Percentiles rank a stretch among this genome's conserved stretches.
Evolutionary conservation across 1,140 invertebrate genomes (phyloP).

Genomic region (Papilio glaucus): DNA sequence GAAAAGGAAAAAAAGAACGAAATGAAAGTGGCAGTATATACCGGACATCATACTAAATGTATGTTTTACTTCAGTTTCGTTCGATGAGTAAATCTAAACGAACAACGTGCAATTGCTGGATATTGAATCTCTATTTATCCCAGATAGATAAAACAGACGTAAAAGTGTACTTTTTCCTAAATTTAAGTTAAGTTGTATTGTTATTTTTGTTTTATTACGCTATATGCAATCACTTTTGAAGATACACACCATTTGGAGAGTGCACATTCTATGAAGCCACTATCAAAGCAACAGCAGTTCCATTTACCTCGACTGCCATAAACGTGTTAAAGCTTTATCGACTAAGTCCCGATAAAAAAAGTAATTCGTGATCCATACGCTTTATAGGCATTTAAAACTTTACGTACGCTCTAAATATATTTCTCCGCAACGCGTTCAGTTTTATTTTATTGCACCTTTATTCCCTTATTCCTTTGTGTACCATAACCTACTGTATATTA

Average conservation of each 20-base stretch:
- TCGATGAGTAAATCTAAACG: too few species aligned
- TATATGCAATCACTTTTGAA: not conserved
- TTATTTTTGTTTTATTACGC: not conserved
- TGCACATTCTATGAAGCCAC: conserved; percentile 7
- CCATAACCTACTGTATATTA: conserved; percentile 42
- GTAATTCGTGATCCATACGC: conserved; percentile 27
- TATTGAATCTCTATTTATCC: too few species aligned
- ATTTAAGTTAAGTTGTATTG: not conserved
- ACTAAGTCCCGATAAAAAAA: conserved; percentile 27
- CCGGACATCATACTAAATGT: too few species aligned
- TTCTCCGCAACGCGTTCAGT: conserved; percentile 42
- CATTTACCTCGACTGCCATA: conserved; percentile 10
- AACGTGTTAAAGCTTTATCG: conserved; percentile 23
- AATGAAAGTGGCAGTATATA: too few species aligned
- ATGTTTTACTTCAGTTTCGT: too few species aligned
- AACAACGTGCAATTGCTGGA: too few species aligned
- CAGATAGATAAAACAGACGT: too few species aligned
- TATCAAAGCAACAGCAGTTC: not conserved
- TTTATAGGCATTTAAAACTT: conserved; percentile 38
- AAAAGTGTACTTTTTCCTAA: too few species aligned
- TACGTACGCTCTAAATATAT: conserved; percentile 47
- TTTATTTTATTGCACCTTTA: conserved; percentile 41
- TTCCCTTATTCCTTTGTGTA: conserved; percentile 50
- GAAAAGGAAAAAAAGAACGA: too few species aligned
- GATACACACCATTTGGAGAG: not conserved